Evolutionary conservation across 2,113 vertebrate species (phyloP), one percentile per base, ranked within the genome.

Genomic region (Cromileptes altivelis): DNA sequence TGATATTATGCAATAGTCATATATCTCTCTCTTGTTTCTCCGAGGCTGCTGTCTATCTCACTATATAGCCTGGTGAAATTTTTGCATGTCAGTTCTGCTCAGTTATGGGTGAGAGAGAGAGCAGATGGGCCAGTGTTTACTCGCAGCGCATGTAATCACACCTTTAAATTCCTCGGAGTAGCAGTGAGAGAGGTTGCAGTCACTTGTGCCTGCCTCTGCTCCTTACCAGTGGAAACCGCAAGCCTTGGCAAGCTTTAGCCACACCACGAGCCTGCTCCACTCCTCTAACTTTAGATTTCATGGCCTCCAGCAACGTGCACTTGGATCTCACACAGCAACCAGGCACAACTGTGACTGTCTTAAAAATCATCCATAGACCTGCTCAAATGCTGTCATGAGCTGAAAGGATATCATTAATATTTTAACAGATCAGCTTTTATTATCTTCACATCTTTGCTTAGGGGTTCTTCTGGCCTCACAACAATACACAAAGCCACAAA

Each of bases 271-370:
- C 61, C 74, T 69, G 70, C 74, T 84, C 33, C 45, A 58, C 65
- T 89, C 45, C 5, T 72, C 85, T 88, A 86, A 84, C 85, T 90
- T 75, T 81, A 89, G 85, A 86, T 78, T 78, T 67, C 82, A 84
- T 79, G 65, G 67, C 83, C 85, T 91, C 53, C 69, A 91, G 89
- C 85, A 71, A 57, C 2, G 52, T 15, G 50, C 58, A 76, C 17
- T 84, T 61, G 49, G 64, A 81, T 78, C 63, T 53, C 25, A 40
- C 17, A 83, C 57, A 83, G 60, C 30, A 85, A 65, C 73, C 17
- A 60, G 10, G 72, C 57, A 67, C 53, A 18, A 21, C 40, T 56
- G 47, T 21, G 30, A 73, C 45, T 13, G 49, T 63, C 49, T 52
- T 58, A 80, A 70, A 65, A 80, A 85, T 72, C 68, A 67, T 72